Conservation (phyloP, 35 echinoderm and acorn worm species). For the Ophioderma brevispina region DNA sequence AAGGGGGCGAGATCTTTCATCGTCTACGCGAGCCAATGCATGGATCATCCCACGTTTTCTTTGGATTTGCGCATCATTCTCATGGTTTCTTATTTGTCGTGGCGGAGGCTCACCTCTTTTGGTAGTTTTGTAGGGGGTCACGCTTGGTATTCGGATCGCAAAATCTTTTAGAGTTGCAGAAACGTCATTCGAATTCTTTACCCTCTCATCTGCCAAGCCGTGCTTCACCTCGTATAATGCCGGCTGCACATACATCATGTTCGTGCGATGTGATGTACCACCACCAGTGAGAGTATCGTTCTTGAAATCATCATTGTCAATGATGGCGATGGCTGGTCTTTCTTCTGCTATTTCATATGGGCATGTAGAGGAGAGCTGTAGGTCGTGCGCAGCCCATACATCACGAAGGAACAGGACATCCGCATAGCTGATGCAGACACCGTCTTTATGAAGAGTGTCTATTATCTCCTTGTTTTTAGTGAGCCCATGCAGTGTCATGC, state of each 20-base stretch:
- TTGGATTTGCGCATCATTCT: neutral
- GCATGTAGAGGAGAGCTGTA: slow-evolving; percentile 20
- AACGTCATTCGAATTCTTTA: too few relatives aligned
- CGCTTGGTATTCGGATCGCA: neutral
- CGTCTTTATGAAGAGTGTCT: slow-evolving; percentile 17
- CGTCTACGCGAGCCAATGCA: neutral
- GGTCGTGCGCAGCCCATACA: slow-evolving; percentile 13
- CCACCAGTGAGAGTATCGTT: slow-evolving; percentile 39
- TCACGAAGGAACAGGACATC: slow-evolving; percentile 19
- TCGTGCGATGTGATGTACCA: neutral
- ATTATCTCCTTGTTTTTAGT: slow-evolving; percentile 28
- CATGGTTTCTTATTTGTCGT: neutral
- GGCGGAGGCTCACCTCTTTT: neutral
- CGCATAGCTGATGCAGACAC: slow-evolving; percentile 44
- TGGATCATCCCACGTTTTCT: neutral
- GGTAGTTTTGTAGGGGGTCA: neutral
- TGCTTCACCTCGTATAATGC: too few relatives aligned
- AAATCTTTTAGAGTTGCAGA: too few relatives aligned
- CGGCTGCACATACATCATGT: neutral
- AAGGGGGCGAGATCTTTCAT: neutral
- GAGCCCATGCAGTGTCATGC: slow-evolving; percentile 20
- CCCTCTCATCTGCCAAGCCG: too few relatives aligned
- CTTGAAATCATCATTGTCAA: slow-evolving; percentile 61
- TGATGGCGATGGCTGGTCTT: slow-evolving; percentile 29
- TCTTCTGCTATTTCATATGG: slow-evolving; percentile 15